Base-by-base conservation (phyloP, 2,888 invertebrate genomes). In the Dynastes tityus region DNA sequence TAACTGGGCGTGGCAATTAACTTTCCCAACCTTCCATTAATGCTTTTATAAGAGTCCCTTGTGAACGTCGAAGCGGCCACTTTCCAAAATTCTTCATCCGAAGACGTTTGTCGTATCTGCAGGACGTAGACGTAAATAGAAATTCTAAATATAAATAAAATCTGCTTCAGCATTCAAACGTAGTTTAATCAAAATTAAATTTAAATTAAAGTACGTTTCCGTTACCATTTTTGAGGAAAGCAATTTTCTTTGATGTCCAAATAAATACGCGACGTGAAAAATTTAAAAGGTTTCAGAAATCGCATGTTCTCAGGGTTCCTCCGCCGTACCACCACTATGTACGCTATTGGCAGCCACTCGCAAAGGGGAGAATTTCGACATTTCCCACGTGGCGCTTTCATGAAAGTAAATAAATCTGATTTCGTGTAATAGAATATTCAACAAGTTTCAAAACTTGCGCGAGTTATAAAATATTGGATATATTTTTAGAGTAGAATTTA, bases 351-450 rank as follows among this genome's bases (percentile, higher is more conserved):
- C 58, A 53, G n/a, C 71, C 37, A 58, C 16, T 55, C 16, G 37
- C 32, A 58, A 71, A 71, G 22, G 55, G 37, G 71, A 58, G 53
- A 71, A 58, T 37, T 71, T 71, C 55, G 37, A 55, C 71, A 71
- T 71, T 71, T 71, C 71, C 71, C 71, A 71, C 71, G 58, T 55
- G 71, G 55, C 71, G 22, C 58, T 55, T 71, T 55, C 71, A 55
- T 71, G 71, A 49, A 61, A 45, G 73, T 74, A 74, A 74, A 74
- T 74, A 74, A 74, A 74, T 63, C 73, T 58, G 73, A 74, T 74
- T 74, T 74, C 63, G 29, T 27, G 73, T 74, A 74, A 74, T 74
- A 74, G 73, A 74, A 74, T 74, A 74, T 74, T 61, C 73, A 71
- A 71, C 71, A 71, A 71, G 71, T 71, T 71, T 58, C 58, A 8